Evolutionary conservation across 1,140 invertebrate genomes (phyloP).

Genomic region (Geopemphigus sp.): DNA sequence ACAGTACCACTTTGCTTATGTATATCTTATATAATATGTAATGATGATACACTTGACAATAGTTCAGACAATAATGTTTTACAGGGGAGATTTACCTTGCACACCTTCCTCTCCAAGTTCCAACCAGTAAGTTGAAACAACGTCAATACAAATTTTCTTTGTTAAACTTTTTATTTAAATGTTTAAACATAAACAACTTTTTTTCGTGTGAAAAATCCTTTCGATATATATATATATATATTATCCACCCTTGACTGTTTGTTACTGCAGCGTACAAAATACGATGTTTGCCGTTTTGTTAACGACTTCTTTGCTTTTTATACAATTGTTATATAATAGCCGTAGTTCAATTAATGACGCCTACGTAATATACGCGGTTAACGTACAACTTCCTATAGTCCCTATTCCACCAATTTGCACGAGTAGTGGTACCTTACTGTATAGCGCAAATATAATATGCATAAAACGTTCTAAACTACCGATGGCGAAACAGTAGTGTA

Average conservation of each 20-base stretch:
- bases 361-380: neutral
- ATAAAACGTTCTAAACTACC: neutral
- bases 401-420: neutral
- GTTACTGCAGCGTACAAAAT: neutral
- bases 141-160: constrained; percentile 15
- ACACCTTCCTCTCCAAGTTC: constrained; percentile 43
- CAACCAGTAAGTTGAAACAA: constrained; percentile 44
- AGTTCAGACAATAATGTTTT: constrained; percentile 43
- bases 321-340: neutral
- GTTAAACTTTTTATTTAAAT: neutral
- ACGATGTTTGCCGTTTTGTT: neutral
- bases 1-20: constrained; percentile 46
- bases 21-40: constrained; percentile 46
- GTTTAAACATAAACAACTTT: neutral
- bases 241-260: neutral
- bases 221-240: too few species aligned
- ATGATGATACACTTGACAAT: constrained; percentile 26
- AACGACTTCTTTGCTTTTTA: neutral
- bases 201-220: neutral
- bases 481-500: constrained; percentile 5
- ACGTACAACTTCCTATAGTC: neutral
- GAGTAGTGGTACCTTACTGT: neutral
- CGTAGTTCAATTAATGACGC: neutral
- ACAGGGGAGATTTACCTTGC: constrained; percentile 49
- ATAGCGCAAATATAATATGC: neutral